Percentiles rank a stretch among this genome's conserved stretches.
Evolutionary conservation across 2,113 vertebrate species (phyloP).

Genomic region (Hydrochoerus hydrochaeris): DNA sequence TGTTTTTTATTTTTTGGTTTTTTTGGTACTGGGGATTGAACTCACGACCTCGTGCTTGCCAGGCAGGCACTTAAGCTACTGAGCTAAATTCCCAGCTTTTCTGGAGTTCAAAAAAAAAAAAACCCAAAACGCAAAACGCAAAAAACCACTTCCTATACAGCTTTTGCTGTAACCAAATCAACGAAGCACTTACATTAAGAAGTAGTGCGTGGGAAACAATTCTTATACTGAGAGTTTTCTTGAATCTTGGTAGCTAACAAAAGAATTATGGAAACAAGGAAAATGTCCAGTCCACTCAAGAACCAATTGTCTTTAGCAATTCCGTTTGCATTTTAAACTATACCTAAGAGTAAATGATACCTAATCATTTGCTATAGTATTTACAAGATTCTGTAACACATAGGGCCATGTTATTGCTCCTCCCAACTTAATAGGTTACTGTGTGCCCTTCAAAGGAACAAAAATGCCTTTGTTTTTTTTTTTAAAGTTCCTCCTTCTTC

Average conservation of each 20-base stretch:
- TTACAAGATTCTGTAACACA: conserved; percentile 46
- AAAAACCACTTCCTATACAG: conserved; percentile 12
- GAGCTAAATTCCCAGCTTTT: no score
- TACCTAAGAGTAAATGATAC: not conserved
- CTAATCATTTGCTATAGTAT: conserved; percentile 30
- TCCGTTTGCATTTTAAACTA: conserved; percentile 69
- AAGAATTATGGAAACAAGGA: conserved; percentile 59
- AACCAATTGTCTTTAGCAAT: conserved; percentile 65
- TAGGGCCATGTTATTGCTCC: not conserved
- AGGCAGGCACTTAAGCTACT: no score
- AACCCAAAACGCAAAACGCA: no score
- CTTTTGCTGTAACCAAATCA: conserved; percentile 16
- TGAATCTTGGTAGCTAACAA: conserved; percentile 35
- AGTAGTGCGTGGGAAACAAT: not conserved
- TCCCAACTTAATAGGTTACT: conserved; percentile 19
- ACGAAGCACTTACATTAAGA: conserved; percentile 21
- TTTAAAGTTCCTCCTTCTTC: conserved; percentile 45
- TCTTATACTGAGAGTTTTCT: conserved; percentile 42
- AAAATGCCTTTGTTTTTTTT: conserved; percentile 60
- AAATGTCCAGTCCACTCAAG: not conserved
- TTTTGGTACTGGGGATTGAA: no score
- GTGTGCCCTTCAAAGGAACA: conserved; percentile 58
- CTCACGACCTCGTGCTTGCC: no score
- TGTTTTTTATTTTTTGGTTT: no score
- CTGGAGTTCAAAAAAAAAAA: conserved; percentile 33